Conservation (phyloP, 2,888 invertebrate species). For the Druceiella hillmani region DNA sequence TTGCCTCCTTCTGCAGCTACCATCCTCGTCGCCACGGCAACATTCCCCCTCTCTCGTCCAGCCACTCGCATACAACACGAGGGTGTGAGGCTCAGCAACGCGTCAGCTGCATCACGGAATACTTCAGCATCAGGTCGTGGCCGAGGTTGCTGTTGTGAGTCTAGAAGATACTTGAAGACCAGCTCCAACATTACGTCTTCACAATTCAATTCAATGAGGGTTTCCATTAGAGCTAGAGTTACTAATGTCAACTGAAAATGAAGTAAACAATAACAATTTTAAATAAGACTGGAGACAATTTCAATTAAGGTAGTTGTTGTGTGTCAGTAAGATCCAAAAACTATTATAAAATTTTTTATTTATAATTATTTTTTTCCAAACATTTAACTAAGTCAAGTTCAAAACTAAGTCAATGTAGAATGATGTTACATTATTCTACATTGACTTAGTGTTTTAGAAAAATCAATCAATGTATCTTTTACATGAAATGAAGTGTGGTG, state of each 20-base stretch:
- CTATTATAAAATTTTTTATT: too few species aligned
- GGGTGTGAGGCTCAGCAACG: conserved; percentile 52
- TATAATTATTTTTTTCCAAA: too few species aligned
- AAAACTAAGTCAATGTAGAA: too few species aligned
- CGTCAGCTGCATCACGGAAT: conserved; percentile 39
- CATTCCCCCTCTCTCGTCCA: conserved; percentile 38
- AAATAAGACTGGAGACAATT: too few species aligned
- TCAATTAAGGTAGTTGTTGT: too few species aligned
- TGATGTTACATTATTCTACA: too few species aligned
- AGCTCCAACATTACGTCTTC: conserved; percentile 95
- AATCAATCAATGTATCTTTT: too few species aligned
- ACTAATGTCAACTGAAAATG: conserved; percentile 72
- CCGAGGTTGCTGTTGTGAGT: conserved; percentile 27
- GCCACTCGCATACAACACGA: conserved; percentile 50
- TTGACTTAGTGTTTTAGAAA: too few species aligned
- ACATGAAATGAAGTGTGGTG: too few species aligned
- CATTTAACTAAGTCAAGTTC: too few species aligned
- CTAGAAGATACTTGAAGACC: conserved; percentile 70
- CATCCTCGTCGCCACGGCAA: conserved; percentile 32
- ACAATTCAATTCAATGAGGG: conserved; percentile 85
- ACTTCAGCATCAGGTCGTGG: conserved; percentile 36
- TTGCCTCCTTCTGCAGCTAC: conserved; percentile 36
- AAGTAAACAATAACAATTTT: too few species aligned
- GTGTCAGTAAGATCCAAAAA: too few species aligned
- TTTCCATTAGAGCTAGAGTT: conserved; percentile 85